Base-by-base conservation (phyloP, 2,888 invertebrate genomes). In the Zygogramma bicolorata region DNA sequence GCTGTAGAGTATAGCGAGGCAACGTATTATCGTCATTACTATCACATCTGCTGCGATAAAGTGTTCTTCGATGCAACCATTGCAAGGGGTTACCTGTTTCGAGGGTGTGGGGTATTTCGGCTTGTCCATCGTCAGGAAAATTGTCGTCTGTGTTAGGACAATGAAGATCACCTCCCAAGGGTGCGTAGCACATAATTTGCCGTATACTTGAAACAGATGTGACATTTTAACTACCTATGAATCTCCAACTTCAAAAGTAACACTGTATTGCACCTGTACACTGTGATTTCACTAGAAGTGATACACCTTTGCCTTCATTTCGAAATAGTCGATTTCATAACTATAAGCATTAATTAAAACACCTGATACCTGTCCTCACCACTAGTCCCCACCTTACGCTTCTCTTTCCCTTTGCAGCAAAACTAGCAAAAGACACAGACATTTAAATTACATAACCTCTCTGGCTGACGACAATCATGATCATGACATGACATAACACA, bases 131-230 rank as follows among this genome's bases (percentile, higher is more conserved):
- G 93, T 94, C 77, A 93, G 89, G 84, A 95, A 92, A 87, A 94
- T 93, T 29, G 94, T 93, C 15, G 95, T 92, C 62, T 95, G 86
- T 27, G 95, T 95, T 69, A 95, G 87, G 7, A 94, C 92, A 46
- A 94, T 93, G 53, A 97, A 95, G 78, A 97, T 97, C 76, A 97
- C 96, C 88, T 97, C 97, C 93, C 97, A 95, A 66, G 97, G 97
- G 88, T 96, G 95, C 42, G 93, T 92, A 75, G 97, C 96, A 88
- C 97, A 97, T 86, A 97, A 93, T 84, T 94, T 93, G 58, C 97
- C 97, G 85, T 96, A 94, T 61, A 91, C 91, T 74, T 93, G 92
- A 90, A 95, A 96, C 78, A 93, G 88, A 81, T 90, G 90, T 86
- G 81, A 82, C 82, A 83, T 83, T 66, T 75, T 79, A 13, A 53